phyloP scores from a whole-genome alignment of 2,797 vertebrate genomes.

The Iguana delicatissima region DNA sequence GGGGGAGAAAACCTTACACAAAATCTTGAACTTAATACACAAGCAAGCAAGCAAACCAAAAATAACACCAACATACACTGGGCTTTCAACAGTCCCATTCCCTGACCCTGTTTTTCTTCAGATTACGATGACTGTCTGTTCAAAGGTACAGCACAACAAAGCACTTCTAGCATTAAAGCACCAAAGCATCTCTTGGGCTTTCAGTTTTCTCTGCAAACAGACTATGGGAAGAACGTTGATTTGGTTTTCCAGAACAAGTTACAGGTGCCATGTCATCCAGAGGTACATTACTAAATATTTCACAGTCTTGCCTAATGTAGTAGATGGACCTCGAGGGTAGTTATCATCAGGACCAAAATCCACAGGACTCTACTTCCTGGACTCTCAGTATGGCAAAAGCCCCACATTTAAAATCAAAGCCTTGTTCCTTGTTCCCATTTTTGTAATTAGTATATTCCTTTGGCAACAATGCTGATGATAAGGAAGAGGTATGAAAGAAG shows the following conservation, averaged over 20 bases:
- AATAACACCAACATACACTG: neutral
- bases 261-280: neutral
- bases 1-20: neutral
- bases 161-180: neutral
- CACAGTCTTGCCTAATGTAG: neutral
- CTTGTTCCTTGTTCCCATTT: too few species aligned
- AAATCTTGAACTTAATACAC: neutral
- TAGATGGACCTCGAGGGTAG: neutral
- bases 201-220: neutral
- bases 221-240: neutral
- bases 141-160: neutral
- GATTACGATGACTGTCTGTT: neutral
- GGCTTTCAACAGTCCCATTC: neutral
- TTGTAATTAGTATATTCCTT: neutral
- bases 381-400: neutral
- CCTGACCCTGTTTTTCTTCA: neutral
- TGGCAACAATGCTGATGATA: neutral
- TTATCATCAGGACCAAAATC: neutral
- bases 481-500: neutral
- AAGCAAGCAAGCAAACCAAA: neutral
- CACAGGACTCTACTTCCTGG: neutral
- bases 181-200: neutral
- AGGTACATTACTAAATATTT: neutral
- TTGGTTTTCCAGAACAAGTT: neutral
- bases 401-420: neutral